Conservation (phyloP, 2,888 invertebrate species). For the Zelleria hepariella region DNA sequence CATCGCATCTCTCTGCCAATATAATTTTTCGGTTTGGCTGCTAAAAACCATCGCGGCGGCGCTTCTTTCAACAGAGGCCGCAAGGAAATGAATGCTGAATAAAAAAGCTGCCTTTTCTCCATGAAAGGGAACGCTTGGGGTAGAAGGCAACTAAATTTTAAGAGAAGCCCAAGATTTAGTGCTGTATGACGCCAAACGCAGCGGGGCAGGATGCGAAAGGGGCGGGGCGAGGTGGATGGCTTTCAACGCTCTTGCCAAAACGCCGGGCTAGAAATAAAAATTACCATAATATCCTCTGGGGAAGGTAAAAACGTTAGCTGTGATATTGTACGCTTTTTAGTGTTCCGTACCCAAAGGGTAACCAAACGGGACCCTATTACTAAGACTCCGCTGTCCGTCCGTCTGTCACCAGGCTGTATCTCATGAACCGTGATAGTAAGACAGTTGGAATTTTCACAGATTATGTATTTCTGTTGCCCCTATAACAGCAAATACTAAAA, state of each 20-base stretch:
- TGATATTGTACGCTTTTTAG: no score
- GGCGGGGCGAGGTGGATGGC: conserved; percentile 29
- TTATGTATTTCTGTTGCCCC: no score
- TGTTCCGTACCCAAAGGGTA: no score
- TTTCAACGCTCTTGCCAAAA: not conserved
- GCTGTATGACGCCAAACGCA: conserved; percentile 51
- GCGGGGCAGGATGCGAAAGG: conserved; percentile 31
- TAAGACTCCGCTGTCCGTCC: no score
- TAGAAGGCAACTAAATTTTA: conserved; percentile 42
- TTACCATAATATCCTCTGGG: conserved; percentile 5
- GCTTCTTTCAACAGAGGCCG: not conserved
- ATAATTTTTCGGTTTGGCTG: not conserved
- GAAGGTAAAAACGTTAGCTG: conserved; percentile 4
- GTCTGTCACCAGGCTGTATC: no score
- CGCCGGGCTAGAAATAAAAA: conserved; percentile 4
- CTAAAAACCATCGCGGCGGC: not conserved
- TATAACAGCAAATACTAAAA: no score
- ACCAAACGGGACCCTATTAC: no score
- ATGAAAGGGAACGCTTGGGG: conserved; percentile 22
- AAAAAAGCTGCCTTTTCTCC: conserved; percentile 2
- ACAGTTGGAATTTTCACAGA: no score
- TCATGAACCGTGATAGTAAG: no score
- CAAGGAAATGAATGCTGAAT: conserved; percentile 7
- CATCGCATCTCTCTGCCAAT: not conserved
- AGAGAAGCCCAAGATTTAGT: conserved; percentile 50